Conservation (phyloP, 1,140 invertebrate genomes). For the Drosophila nigrodunni region DNA sequence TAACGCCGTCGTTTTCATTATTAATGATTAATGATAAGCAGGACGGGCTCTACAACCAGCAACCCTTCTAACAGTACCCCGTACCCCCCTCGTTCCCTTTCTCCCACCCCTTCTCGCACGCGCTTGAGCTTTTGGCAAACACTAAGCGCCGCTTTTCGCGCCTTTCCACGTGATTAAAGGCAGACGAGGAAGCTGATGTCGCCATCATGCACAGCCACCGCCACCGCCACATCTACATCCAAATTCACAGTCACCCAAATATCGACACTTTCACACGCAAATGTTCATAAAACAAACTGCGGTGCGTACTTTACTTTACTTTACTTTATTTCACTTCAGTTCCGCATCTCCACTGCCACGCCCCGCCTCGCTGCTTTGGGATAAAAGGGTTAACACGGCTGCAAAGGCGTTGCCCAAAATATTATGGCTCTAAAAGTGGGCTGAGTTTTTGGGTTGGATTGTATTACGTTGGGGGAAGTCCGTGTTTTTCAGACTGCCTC, state of each 20-base stretch:
- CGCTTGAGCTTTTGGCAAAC: constrained; percentile 79
- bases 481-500: neutral
- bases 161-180: constrained; percentile 84
- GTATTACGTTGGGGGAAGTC: constrained; percentile 3
- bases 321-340: neutral
- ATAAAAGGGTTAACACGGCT: constrained; percentile 61
- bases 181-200: constrained; percentile 55
- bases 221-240: neutral
- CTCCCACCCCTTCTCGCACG: constrained; percentile 40
- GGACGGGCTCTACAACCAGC: constrained; percentile 10
- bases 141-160: constrained; percentile 82
- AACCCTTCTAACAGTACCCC: constrained; percentile 50
- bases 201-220: constrained; percentile 43
- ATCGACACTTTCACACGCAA: constrained; percentile 79
- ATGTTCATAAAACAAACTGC: constrained; percentile 59
- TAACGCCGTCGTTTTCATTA: constrained; percentile 83
- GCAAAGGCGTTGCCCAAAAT: constrained; percentile 75
- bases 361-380: neutral
- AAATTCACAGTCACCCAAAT: constrained; percentile 54
- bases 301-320: constrained; percentile 26
- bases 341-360: neutral
- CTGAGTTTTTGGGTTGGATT: neutral
- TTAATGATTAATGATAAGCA: constrained; percentile 84
- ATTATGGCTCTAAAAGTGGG: constrained; percentile 58
- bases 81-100: constrained; percentile 19